Base-by-base conservation (phyloP, 2,113 vertebrate species). In the Tautogolabrus adspersus region DNA sequence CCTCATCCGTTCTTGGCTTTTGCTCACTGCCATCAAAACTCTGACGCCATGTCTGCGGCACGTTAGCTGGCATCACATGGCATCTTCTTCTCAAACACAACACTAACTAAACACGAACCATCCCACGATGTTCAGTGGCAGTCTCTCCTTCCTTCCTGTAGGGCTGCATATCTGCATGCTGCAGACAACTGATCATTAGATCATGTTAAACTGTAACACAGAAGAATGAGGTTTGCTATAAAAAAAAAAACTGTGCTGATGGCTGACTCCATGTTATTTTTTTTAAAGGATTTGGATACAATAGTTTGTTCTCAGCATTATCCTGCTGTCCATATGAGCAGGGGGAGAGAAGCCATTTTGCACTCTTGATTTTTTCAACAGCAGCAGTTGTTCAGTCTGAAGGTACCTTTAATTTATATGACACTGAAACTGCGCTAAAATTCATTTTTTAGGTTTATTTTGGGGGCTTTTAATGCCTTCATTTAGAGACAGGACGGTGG, bases 111-210 rank as follows among this genome's bases (percentile, higher is more conserved):
- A 42, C 40, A 40, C 52, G 38, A 19, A 15, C 30, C 13, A 6
- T 11, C 30, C 1, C 4, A 61, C 30, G 12, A 34, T 30, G 49
- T 19, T 54, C 44, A 38, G 51, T 46, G 70, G 26, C 55, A 26
- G 34, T 26, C 68, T 6, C 61, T 18, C n/a, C 81, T 90, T 92
- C 89, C 88, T 89, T n/a, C n/a, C n/a, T n/a, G 70, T 74, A 11
- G 44, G 65, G 22, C 61, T 55, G 59, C 77, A 73, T 93, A 93
- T 93, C 90, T 76, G 37, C 3, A 1, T 0, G 47, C 70, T 82
- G 81, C 92, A 93, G 87, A 61, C 91, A 77, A 84, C 90, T 15
- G 77, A 66, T 74, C 42, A 6, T 55, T 57, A 82, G 90, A 92
- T 90, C 84, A 78, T 59, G 57, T 70, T n/a, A 52, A 84, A 87